Evolutionary conservation across 64 coral and sea anemone species (phyloP).

Genomic region (Montipora sp.): DNA sequence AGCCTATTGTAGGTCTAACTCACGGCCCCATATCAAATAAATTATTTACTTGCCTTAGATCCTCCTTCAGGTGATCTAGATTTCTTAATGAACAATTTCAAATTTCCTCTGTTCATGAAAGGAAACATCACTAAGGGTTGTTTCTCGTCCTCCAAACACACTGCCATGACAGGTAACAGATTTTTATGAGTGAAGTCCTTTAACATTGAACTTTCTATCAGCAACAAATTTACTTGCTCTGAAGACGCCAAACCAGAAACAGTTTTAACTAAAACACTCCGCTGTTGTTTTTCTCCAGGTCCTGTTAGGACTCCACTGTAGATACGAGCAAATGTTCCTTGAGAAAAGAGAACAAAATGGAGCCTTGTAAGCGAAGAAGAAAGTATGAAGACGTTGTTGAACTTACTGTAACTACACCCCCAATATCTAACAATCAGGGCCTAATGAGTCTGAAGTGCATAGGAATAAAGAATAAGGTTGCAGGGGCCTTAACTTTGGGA

Average conservation of each 20-base stretch:
- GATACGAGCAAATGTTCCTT: constrained; percentile 94
- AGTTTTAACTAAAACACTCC: constrained; percentile 85
- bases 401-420: too few relatives aligned
- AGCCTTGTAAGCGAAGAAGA: too few relatives aligned
- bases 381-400: too few relatives aligned
- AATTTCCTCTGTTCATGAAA: constrained; percentile 97
- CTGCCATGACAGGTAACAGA: constrained; percentile 80
- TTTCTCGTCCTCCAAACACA: constrained; percentile 85
- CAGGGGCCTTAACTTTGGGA: too few relatives aligned
- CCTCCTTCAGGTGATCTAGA: constrained; percentile 90
- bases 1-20: too few relatives aligned
- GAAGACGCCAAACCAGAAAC: constrained; percentile 90
- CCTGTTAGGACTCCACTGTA: constrained; percentile 90
- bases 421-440: too few relatives aligned
- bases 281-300: constrained; percentile 80
- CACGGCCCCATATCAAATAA: too few relatives aligned
- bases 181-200: constrained; percentile 95
- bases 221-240: constrained; percentile 86
- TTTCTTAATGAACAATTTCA: constrained; percentile 92
- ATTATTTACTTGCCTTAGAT: constrained; percentile 68
- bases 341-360: background rate
- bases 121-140: constrained; percentile 92
- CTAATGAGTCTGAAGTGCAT: too few relatives aligned
- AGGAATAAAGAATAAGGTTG: too few relatives aligned
- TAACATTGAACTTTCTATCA: constrained; percentile 91